A percentile compares a stretch with the other conserved stretches of the same genome.
Evolutionary conservation across 1,140 invertebrate genomes (phyloP).

Genomic region (Drosophila kohkoa): DNA sequence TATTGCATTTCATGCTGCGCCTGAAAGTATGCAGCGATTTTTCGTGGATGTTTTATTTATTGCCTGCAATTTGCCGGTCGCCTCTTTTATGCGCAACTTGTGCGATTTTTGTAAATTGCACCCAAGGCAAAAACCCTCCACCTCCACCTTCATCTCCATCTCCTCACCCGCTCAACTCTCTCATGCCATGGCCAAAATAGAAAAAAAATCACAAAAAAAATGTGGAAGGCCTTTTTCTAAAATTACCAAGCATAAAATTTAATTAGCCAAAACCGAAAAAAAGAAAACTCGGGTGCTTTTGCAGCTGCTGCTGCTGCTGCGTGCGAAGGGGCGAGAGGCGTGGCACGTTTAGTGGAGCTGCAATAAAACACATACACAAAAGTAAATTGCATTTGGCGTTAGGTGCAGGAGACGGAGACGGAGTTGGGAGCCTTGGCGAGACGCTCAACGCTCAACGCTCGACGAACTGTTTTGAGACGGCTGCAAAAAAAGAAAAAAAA

Average conservation of each 20-base stretch:
- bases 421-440: neutral
- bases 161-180: neutral
- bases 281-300: neutral
- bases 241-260: constrained; percentile 83
- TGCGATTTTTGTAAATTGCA: constrained; percentile 49
- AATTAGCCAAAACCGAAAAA: constrained; percentile 81
- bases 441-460: constrained; percentile 5
- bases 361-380: constrained; percentile 49
- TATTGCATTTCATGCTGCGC: constrained; percentile 27
- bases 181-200: neutral
- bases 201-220: constrained; percentile 3
- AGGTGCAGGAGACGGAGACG: neutral
- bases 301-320: constrained; percentile 44
- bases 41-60: constrained; percentile 74
- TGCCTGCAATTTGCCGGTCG: constrained; percentile 68
- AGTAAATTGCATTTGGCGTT: constrained; percentile 75
- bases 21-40: constrained; percentile 73
- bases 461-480: constrained; percentile 7
- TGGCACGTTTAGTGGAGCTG: constrained; percentile 25
- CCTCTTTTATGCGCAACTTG: constrained; percentile 64
- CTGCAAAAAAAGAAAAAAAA: constrained; percentile 6
- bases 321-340: constrained; percentile 1
- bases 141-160: neutral
- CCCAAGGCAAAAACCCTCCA: constrained; percentile 3
- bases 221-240: constrained; percentile 70